A percentile compares a stretch with the other conserved stretches of the same genome.
These are phyloP conservation scores for Paramisgurnus dabryanus DNA, from an alignment of 2,113 vertebrate species.

Conservation along the genomic window DNA sequence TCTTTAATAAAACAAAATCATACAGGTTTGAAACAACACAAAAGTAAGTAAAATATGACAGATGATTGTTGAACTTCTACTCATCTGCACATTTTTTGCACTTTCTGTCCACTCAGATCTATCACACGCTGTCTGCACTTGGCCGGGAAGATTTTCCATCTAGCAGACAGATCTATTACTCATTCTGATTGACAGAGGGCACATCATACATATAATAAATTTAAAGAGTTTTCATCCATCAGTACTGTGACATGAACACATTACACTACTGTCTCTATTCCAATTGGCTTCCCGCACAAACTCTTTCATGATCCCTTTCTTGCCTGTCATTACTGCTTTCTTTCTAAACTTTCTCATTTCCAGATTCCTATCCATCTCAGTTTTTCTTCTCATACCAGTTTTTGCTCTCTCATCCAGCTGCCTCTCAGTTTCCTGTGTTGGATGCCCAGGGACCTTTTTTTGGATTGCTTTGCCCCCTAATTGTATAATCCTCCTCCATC, in stretches of 20 bases:
- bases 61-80: neutral
- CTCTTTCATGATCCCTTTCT: constrained; percentile 39
- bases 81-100: neutral
- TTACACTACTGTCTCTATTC: neutral
- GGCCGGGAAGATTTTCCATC: neutral
- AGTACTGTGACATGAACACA: neutral
- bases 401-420: constrained; percentile 59
- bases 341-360: neutral
- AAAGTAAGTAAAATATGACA: no score
- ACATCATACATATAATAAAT: constrained; percentile 13
- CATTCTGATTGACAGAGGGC: neutral
- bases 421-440: neutral
- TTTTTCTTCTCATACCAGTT: constrained; percentile 13
- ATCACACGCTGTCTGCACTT: constrained; percentile 10
- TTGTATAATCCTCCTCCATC: constrained; percentile 10
- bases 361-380: constrained; percentile 12
- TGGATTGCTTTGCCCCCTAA: neutral
- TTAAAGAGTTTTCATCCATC: constrained; percentile 38
- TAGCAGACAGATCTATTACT: neutral
- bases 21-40: no score
- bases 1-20: no score
- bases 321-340: constrained; percentile 20
- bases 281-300: constrained; percentile 4
- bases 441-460: neutral
- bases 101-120: constrained; percentile 6